Evolutionary conservation across 2,888 invertebrate genomes (phyloP).

Genomic region (Drosophila longiperda): DNA sequence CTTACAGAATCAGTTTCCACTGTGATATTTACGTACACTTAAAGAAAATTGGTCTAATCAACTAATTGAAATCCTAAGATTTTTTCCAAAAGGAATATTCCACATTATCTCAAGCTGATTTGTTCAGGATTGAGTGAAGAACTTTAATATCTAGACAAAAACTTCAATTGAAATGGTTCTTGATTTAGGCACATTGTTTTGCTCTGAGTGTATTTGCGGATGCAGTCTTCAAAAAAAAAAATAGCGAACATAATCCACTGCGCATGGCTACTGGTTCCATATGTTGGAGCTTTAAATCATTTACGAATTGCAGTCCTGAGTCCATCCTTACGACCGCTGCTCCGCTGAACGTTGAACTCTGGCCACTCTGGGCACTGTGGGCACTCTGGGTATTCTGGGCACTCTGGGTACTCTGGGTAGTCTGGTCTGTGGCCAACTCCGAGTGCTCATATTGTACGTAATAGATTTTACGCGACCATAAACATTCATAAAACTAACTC

Average conservation of each 20-base stretch:
- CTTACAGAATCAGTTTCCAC: neutral
- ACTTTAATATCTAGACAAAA: neutral
- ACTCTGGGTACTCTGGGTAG: neutral
- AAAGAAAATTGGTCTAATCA: neutral
- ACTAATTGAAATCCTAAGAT: neutral
- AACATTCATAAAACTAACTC: slow-evolving; percentile 82
- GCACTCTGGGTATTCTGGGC: neutral
- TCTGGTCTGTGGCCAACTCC: neutral
- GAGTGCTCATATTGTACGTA: slow-evolving; percentile 58
- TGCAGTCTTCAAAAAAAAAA: neutral
- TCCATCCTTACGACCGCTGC: slow-evolving; percentile 61
- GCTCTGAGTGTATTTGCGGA: neutral
- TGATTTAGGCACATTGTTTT: neutral
- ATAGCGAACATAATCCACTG: neutral
- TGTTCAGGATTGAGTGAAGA: neutral
- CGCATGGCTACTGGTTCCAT: slow-evolving; percentile 4
- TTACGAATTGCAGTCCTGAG: slow-evolving; percentile 49
- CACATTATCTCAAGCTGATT: neutral
- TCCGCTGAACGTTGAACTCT: slow-evolving; percentile 19
- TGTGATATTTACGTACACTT: neutral
- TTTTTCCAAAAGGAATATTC: neutral
- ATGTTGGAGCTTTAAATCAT: slow-evolving; percentile 52
- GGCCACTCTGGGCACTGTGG: neutral
- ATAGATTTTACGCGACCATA: slow-evolving; percentile 79
- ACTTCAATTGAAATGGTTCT: too few species aligned